These are phyloP conservation scores for Gallinago paraguaiae DNA, from an alignment of 2,113 vertebrate genomes.

Conservation along the genomic window DNA sequence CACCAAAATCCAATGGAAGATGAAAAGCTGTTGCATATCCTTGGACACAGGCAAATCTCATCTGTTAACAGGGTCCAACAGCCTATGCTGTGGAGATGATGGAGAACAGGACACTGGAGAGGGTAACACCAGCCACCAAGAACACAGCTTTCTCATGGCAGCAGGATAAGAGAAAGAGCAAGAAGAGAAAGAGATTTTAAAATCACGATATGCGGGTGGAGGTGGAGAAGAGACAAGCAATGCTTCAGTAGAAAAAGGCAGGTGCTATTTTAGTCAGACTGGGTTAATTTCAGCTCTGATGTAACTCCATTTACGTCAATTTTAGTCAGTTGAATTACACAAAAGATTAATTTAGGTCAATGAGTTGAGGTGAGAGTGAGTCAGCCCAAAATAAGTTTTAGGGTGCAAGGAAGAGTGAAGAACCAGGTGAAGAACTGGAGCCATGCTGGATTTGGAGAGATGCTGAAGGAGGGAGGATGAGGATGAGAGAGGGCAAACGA, in stretches of 20 bases:
- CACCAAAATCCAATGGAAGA: not conserved
- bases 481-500: not conserved
- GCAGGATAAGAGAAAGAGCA: not conserved
- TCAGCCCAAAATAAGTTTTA: constrained; percentile 38
- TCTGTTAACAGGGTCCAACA: not conserved
- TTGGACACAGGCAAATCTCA: fast-evolving
- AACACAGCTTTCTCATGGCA: not conserved
- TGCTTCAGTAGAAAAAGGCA: not conserved
- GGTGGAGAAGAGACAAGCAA: not conserved
- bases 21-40: not conserved
- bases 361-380: constrained; percentile 32
- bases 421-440: not conserved
- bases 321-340: constrained; percentile 53
- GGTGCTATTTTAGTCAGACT: constrained; percentile 60
- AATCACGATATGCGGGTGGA: constrained; percentile 18
- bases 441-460: not conserved
- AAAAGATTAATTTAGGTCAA: constrained; percentile 50
- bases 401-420: not conserved
- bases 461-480: not conserved
- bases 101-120: not conserved
- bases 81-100: not conserved
- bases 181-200: constrained; percentile 19
- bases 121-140: not conserved
- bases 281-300: constrained; percentile 64
- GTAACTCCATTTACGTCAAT: constrained; percentile 55